Percentiles rank a stretch among this genome's conserved stretches.
Conservation (phyloP, 2,113 vertebrate species). For the Oreochromis niloticus region DNA sequence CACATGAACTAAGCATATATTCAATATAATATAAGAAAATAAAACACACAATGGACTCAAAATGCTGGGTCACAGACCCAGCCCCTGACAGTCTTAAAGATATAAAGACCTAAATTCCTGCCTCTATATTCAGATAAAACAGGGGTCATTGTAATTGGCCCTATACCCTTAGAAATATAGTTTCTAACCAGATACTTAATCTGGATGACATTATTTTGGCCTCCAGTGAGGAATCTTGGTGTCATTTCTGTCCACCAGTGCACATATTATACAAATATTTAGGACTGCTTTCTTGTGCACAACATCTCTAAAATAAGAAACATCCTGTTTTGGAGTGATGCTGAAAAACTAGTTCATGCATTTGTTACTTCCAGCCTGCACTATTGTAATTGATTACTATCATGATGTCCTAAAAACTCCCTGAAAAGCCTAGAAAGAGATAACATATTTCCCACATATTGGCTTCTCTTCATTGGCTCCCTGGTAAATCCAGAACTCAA, state of each 20-base stretch:
- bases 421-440: neutral
- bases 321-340: neutral
- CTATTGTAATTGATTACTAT: neutral
- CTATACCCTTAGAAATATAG: neutral
- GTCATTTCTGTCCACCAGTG: neutral
- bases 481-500: neutral
- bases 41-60: neutral
- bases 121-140: neutral
- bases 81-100: neutral
- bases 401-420: neutral
- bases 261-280: neutral
- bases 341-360: neutral
- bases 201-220: neutral
- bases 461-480: neutral
- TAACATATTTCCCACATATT: neutral
- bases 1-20: neutral
- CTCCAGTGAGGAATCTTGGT: neutral
- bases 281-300: neutral
- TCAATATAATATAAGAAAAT: neutral
- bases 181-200: neutral
- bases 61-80: neutral
- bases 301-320: neutral
- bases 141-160: neutral
- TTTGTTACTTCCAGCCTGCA: neutral
- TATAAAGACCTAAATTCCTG: neutral